Evolutionary conservation across 2,797 vertebrate species (phyloP).

Genomic region (Gymnocypris eckloni): DNA sequence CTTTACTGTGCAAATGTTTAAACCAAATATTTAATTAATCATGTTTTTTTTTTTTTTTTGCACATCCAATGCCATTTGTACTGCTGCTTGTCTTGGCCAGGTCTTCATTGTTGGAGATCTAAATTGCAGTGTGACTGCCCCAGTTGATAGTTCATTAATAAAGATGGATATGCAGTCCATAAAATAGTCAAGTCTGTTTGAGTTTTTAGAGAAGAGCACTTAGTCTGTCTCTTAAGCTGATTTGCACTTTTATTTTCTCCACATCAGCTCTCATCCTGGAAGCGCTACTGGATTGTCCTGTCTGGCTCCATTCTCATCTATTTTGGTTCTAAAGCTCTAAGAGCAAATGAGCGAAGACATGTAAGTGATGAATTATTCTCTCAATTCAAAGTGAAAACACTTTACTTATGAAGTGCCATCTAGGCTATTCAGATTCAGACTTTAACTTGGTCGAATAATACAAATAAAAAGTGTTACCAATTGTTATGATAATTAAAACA

Average conservation of each 20-base stretch:
- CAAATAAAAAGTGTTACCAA: background rate
- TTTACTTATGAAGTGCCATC: background rate
- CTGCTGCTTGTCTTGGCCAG: background rate
- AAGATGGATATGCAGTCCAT: background rate
- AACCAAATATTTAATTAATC: background rate
- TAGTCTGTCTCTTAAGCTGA: background rate
- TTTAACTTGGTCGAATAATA: background rate
- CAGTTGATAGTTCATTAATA: background rate
- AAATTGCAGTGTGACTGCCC: background rate
- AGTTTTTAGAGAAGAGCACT: conserved; percentile 1
- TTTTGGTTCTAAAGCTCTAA: conserved; percentile 90
- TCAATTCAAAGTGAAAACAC: background rate
- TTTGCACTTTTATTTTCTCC: conserved; percentile 38
- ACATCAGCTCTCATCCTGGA: conserved; percentile 91
- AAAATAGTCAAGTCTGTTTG: background rate
- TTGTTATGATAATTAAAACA: background rate
- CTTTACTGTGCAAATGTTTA: background rate
- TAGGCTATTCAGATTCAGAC: background rate
- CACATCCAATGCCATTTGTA: background rate
- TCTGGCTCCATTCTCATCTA: conserved; percentile 91
- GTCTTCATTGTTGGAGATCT: background rate
- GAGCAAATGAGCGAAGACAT: conserved; percentile 94
- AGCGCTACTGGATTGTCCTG: conserved; percentile 92
- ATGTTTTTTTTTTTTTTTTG: background rate
- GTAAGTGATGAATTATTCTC: conserved; percentile 74